These are phyloP conservation scores for Thermophis baileyi DNA, from an alignment of 2,113 vertebrate species.

Conservation along the genomic window DNA sequence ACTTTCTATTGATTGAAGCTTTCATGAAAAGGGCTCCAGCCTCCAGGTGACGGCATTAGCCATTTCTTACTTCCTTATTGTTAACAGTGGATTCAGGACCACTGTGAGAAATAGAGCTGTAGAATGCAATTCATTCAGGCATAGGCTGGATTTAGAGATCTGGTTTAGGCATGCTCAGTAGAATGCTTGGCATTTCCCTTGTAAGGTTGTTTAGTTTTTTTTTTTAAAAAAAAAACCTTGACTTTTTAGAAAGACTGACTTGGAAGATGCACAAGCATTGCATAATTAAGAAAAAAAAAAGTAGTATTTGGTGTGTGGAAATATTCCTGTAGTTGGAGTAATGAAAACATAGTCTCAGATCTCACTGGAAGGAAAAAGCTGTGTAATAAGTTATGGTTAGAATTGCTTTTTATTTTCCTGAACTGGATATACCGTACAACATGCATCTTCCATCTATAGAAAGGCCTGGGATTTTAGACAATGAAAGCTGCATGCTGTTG, in stretches of 20 bases:
- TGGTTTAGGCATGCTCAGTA: background rate
- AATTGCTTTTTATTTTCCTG: background rate
- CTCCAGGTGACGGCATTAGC: background rate
- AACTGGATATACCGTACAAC: background rate
- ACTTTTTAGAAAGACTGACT: background rate
- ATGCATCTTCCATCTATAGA: background rate
- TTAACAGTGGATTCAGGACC: no score
- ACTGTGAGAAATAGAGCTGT: background rate
- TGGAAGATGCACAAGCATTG: background rate
- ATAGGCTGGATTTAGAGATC: background rate
- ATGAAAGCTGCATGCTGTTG: no score
- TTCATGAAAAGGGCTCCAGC: background rate
- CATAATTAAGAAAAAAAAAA: background rate
- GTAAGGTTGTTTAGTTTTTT: background rate
- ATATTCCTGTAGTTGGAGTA: background rate
- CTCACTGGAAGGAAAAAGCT: background rate
- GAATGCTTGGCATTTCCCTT: background rate
- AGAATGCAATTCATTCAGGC: background rate
- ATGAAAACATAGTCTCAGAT: background rate
- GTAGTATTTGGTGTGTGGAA: background rate
- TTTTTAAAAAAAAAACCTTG: background rate
- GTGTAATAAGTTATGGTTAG: background rate
- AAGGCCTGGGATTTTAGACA: background rate
- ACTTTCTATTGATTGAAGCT: background rate
- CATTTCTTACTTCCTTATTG: background rate